Base-by-base conservation (phyloP, 1,140 invertebrate genomes). In the Battus philenor region DNA sequence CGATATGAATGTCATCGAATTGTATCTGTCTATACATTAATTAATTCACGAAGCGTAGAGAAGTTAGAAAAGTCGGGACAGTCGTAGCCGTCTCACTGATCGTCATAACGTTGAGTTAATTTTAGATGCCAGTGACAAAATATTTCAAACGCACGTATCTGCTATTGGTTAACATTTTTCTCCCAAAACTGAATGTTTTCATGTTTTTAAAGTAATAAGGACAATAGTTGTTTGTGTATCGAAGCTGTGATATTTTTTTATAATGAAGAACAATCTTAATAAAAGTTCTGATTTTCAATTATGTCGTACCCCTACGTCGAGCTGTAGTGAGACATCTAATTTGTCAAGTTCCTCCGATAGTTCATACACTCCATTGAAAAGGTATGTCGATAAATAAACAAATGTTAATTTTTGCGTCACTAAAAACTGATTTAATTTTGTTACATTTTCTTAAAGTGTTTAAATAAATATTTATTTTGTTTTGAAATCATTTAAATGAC, bases 251-350 rank as follows among this genome's bases (percentile, higher is more conserved):
- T 59, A 56, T 58, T 53, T n/a, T n/a, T n/a, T n/a, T 10, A 45
- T 11, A 22, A n/a, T 16, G n/a, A 54, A 46, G n/a, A 39, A 43
- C 36, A 49, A 62, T 53, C 47, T 68, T 22, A 54, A 59, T 26
- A 75, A 70, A 52, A 73, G 74, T 68, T 68, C 53, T 12, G 71
- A 59, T 47, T 79, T 59, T 45, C 64, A 75, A 66, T 51, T 73
- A 47, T 75, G 75, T 24, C 51, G 45, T 12, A 33, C 59, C 44
- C 44, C 67, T 36, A 60, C 50, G 11, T 72, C 64, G 1, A 68
- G 63, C n/a, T 66, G 68, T 15, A 81, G 73, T 64, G 76, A 79
- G 39, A 50, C 59, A 5, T 75, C 72, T 9, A 64, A 62, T 3
- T 68, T 75, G 4, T 72, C 79, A 0, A 72, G 64, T 32, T 64